Conservation (phyloP, 2,797 vertebrate genomes). For the Bovichtus variegatus region DNA sequence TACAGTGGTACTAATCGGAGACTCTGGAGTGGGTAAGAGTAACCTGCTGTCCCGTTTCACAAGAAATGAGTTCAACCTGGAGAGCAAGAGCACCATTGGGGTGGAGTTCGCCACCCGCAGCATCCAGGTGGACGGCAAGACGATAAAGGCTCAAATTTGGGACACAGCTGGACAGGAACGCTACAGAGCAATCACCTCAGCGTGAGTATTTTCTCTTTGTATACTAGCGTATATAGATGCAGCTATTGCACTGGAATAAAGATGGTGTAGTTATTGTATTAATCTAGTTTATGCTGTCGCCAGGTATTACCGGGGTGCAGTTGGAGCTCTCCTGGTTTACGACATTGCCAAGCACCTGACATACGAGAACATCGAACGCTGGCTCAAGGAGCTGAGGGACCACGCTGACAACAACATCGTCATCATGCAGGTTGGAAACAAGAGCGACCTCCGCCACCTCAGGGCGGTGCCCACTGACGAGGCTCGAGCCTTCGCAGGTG, state of each 20-base stretch:
- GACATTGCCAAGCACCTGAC: constrained; percentile 98
- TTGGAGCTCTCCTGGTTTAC: constrained; percentile 94
- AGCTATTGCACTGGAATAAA: neutral
- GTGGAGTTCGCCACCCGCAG: constrained; percentile 98
- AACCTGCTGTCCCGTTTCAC: constrained; percentile 97
- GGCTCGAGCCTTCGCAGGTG: constrained; percentile 94
- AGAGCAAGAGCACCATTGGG: constrained; percentile 98
- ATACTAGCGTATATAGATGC: neutral
- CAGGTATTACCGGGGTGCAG: constrained; percentile 95
- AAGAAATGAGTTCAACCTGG: constrained; percentile 97
- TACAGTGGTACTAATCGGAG: constrained; percentile 95
- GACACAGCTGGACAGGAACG: constrained; percentile 97
- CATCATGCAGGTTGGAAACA: constrained; percentile 98
- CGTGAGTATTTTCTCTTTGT: constrained; percentile 84
- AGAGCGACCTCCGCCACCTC: constrained; percentile 95
- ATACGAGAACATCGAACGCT: constrained; percentile 96
- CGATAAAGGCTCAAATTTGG: constrained; percentile 98
- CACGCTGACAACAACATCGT: constrained; percentile 97
- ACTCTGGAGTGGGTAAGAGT: constrained; percentile 97
- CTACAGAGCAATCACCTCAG: constrained; percentile 97
- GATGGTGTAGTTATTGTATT: neutral
- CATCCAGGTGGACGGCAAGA: constrained; percentile 97
- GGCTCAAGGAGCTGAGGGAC: constrained; percentile 96
- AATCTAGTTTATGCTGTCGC: neutral
- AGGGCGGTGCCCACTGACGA: constrained; percentile 95